Conservation (phyloP, 2,888 invertebrate species). For the Theristus sp. region DNA sequence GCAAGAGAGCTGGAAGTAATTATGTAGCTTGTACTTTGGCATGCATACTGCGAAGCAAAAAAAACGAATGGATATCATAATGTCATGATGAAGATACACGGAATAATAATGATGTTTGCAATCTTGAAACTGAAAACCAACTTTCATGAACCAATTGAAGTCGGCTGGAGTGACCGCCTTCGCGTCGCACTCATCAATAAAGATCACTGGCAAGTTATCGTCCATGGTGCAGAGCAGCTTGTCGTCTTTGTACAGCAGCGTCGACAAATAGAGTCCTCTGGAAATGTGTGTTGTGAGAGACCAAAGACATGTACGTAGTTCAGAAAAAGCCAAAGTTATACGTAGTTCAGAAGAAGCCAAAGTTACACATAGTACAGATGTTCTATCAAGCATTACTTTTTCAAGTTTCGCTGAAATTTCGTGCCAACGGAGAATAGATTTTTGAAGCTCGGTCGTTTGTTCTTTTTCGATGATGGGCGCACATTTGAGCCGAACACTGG, state of each 20-base stretch:
- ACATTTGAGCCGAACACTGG: too few relatives aligned
- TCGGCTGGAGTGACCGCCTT: slow-evolving; percentile 69
- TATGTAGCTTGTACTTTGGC: not conserved
- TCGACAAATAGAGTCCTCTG: slow-evolving; percentile 81
- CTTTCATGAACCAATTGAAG: slow-evolving; percentile 96
- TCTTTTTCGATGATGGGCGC: slow-evolving; percentile 8
- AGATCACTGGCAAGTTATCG: slow-evolving; percentile 85
- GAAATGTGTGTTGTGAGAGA: not conserved
- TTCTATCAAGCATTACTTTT: slow-evolving; percentile 52
- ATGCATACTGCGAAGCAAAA: too few relatives aligned
- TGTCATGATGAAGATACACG: too few relatives aligned
- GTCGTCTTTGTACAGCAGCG: slow-evolving; percentile 81
- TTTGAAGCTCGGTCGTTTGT: slow-evolving; percentile 44
- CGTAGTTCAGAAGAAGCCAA: too few relatives aligned
- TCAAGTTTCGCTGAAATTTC: slow-evolving; percentile 81
- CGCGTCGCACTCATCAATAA: slow-evolving; percentile 49
- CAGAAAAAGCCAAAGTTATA: too few relatives aligned
- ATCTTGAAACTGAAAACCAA: too few relatives aligned
- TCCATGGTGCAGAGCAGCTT: slow-evolving; percentile 87
- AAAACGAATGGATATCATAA: too few relatives aligned
- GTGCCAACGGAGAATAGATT: slow-evolving; percentile 85
- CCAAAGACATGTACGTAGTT: too few relatives aligned
- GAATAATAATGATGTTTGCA: too few relatives aligned
- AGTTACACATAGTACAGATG: too few relatives aligned
- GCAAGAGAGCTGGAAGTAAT: slow-evolving; percentile 52